Evolutionary conservation across 2,113 vertebrate species (phyloP).

Genomic region (Upupa epops): DNA sequence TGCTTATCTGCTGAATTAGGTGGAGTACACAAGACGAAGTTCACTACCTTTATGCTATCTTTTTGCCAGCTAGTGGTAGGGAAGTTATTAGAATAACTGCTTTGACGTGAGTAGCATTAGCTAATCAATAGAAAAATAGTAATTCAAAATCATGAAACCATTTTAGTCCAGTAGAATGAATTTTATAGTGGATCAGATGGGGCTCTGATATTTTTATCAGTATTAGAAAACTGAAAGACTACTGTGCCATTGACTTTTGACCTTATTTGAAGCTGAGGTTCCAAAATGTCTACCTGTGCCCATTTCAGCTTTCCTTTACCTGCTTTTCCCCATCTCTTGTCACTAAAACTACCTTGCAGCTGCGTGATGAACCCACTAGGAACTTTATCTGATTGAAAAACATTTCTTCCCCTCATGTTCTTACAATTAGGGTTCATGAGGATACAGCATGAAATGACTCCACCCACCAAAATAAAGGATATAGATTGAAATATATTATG

Average conservation of each 20-base stretch:
- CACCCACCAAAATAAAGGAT: too few relatives aligned
- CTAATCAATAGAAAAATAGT: background rate
- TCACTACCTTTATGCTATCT: background rate
- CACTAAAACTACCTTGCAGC: background rate
- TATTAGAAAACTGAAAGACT: background rate
- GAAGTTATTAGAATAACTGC: background rate
- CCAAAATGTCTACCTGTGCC: background rate
- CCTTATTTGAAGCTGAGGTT: background rate
- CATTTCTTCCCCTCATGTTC: background rate
- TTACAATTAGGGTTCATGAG: background rate
- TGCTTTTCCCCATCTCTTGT: background rate
- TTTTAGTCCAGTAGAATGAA: background rate
- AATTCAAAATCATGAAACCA: background rate
- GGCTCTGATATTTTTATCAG: background rate
- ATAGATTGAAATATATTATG: too few relatives aligned
- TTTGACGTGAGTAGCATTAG: background rate
- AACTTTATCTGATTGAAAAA: background rate
- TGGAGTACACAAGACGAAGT: constrained; percentile 9
- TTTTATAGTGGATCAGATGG: background rate
- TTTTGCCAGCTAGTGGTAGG: background rate
- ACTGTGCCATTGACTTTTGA: background rate
- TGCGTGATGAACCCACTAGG: background rate
- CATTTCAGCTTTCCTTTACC: background rate
- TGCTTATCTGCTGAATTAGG: background rate
- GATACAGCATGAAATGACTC: too few relatives aligned